Base-by-base conservation (phyloP, 2,113 vertebrate genomes). In the Nothoprocta pentlandii region DNA sequence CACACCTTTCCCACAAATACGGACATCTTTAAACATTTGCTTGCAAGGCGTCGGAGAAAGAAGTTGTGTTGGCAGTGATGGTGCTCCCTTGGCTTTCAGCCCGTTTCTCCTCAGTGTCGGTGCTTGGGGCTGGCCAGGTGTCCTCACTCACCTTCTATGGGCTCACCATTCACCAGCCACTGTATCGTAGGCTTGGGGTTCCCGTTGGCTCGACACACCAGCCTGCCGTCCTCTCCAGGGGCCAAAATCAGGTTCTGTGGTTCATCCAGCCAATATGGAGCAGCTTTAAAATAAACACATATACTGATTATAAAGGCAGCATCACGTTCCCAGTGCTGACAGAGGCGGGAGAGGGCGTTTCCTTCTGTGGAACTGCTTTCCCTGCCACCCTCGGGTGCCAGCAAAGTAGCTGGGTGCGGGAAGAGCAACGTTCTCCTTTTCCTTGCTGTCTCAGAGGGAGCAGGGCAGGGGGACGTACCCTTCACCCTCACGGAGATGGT, bases 401-500 rank as follows among this genome's bases (percentile, higher is more conserved):
- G 54, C 54, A 56, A 30, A 53, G 26, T 10, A 25, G n/a, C 49
- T 49, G 13, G n/a, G 68, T 22, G 26, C 0, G 1, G 15, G 0
- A 20, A 26, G 53, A 16, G 41, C 0, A 5, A 5, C 30, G 14
- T 19, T 2, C 5, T 16, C 14, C 19, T 8, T 21, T 9, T 36
- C 15, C 16, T 10, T 8, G n/a, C 3, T 44, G 49, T 39, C 8
- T 1, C 34, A 67, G 34, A 6, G 49, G 21, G 49, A 49, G 95
- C 89, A 94, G 85, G 97, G 95, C 96, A 97, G 67, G 80, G 49
- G 46, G 90, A 96, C 98, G 98, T 97, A 99, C 99, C 99, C 99
- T 99, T 99, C 91, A 99, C 99, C 97, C 99, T 98, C 91, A 99
- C 99, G 84, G 97, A 98, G 98, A 99, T 99, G 71, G 98, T 98